Conservation (phyloP, 53 echinoderm and acorn worm genomes). For the Crossaster papposus region DNA sequence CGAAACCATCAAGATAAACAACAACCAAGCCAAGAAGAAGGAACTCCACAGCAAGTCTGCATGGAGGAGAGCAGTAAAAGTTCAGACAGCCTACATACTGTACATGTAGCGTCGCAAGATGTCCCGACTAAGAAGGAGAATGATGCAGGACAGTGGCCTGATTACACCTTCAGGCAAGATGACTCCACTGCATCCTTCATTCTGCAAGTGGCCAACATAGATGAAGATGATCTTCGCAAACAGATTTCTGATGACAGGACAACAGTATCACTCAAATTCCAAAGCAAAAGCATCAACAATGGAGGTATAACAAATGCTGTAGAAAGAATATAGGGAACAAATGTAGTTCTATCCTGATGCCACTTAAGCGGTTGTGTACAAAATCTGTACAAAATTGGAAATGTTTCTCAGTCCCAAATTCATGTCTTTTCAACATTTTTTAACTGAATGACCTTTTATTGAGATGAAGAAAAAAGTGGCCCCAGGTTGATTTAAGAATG, state of each 20-base stretch:
- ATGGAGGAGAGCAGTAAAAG: background rate
- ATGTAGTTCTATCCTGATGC: too few species aligned
- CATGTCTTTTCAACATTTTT: too few species aligned
- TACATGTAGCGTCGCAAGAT: background rate
- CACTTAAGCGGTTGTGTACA: too few species aligned
- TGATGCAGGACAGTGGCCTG: slow-evolving; percentile 1
- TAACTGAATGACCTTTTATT: too few species aligned
- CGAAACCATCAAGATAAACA: background rate
- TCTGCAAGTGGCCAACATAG: slow-evolving; percentile 53
- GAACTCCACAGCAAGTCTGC: background rate
- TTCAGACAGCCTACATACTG: background rate
- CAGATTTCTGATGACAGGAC: slow-evolving; percentile 39
- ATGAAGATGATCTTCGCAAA: slow-evolving; percentile 31
- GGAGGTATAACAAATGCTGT: slow-evolving; percentile 23
- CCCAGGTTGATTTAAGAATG: too few species aligned
- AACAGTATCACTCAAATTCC: slow-evolving; percentile 39
- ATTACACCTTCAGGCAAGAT: slow-evolving; percentile 66
- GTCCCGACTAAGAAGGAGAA: background rate
- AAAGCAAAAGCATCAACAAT: slow-evolving; percentile 1
- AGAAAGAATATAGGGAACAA: too few species aligned
- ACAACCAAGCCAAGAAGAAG: background rate
- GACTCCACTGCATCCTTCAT: slow-evolving; percentile 57
- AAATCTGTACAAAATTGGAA: too few species aligned
- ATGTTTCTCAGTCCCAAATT: too few species aligned
- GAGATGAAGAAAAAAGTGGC: too few species aligned